A percentile compares a stretch with the other conserved stretches of the same genome.
These are phyloP conservation scores for Zaprionus taronus DNA, from an alignment of 1,140 invertebrate genomes.

Conservation along the genomic window DNA sequence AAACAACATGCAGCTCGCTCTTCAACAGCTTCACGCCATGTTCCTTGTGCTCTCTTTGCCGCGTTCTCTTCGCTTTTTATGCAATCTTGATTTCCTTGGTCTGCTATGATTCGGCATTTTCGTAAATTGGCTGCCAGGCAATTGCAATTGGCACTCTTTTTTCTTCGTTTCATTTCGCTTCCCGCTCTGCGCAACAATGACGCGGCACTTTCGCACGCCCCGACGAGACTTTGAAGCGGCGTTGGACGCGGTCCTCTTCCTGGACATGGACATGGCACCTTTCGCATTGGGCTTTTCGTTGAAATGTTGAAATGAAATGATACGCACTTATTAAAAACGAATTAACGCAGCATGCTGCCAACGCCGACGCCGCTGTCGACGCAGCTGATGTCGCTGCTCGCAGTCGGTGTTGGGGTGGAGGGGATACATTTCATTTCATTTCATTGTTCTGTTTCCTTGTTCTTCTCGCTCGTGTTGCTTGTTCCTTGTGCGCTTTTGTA, in stretches of 20 bases:
- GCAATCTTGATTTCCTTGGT: conserved; percentile 81
- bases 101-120: conserved; percentile 80
- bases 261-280: conserved; percentile 29
- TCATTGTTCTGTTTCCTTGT: conserved; percentile 49
- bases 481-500: conserved; percentile 67
- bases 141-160: conserved; percentile 81
- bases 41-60: conserved; percentile 15
- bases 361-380: conserved; percentile 34
- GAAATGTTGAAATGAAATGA: conserved; percentile 83
- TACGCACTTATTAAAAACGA: conserved; percentile 83
- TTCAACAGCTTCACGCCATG: conserved; percentile 64
- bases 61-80: conserved; percentile 30
- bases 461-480: conserved; percentile 31
- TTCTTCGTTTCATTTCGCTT: conserved; percentile 43
- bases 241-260: conserved; percentile 31
- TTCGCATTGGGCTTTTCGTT: conserved; percentile 48
- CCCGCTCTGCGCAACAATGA: conserved; percentile 46
- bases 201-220: conserved; percentile 45
- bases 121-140: conserved; percentile 82
- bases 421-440: conserved; percentile 22
- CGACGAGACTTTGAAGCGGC: conserved; percentile 49
- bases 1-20: conserved; percentile 42
- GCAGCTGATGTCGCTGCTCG: conserved; percentile 55
- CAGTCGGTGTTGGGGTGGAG: neutral
- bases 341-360: conserved; percentile 78